These are phyloP conservation scores for Epizoanthus ramosus DNA, from an alignment of 92 coral and sea anemone species.

Conservation along the genomic window DNA sequence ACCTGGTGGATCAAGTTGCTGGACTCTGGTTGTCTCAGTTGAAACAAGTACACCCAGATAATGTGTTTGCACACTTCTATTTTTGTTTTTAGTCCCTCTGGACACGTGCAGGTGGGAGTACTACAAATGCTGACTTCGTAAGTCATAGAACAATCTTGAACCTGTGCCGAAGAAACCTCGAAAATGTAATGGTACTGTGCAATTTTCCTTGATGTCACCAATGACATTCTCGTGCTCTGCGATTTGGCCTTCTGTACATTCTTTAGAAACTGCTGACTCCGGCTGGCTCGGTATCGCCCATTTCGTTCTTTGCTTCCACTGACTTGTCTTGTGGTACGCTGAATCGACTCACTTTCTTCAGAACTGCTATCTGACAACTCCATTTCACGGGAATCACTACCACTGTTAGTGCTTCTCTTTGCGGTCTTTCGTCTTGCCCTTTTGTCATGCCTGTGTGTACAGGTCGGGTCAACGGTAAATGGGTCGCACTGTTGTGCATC, in stretches of 20 bases:
- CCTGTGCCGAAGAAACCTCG: conserved; percentile 38
- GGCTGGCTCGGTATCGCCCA: neutral
- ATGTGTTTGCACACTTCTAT: conserved; percentile 5
- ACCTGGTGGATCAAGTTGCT: neutral
- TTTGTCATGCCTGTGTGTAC: conserved; percentile 42
- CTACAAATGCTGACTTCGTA: conserved; percentile 38
- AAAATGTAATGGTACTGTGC: conserved; percentile 15
- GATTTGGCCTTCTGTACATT: conserved; percentile 29
- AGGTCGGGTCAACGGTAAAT: conserved; percentile 37
- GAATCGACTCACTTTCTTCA: conserved; percentile 31
- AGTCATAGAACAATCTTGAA: conserved; percentile 25
- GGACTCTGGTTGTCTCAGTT: conserved; percentile 9
- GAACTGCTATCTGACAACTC: conserved; percentile 39
- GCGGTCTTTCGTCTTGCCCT: conserved; percentile 8
- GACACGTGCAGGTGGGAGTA: conserved; percentile 26
- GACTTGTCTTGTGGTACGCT: no score
- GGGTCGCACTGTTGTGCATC: conserved; percentile 13
- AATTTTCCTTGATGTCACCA: conserved; percentile 25
- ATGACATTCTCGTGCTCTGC: conserved; percentile 1
- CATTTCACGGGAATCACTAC: neutral
- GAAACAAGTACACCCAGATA: conserved; percentile 37
- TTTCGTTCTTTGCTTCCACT: no score
- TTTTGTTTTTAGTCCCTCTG: conserved; percentile 3
- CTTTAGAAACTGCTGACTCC: conserved; percentile 26
- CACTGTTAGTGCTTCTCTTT: conserved; percentile 10